These are phyloP conservation scores for Agrotis clavis DNA, from an alignment of 2,888 invertebrate genomes.

Conservation along the genomic window DNA sequence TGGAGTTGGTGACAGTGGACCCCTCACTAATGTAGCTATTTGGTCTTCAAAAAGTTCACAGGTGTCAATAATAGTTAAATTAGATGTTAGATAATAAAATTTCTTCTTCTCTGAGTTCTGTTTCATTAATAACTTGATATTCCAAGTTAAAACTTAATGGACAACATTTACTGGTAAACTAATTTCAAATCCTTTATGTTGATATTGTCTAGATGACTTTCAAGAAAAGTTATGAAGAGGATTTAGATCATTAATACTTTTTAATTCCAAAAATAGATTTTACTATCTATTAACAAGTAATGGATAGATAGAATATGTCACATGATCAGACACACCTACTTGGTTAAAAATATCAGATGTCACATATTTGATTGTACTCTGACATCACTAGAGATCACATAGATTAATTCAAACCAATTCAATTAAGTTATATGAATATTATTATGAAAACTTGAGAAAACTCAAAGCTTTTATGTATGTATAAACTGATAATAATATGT, in stretches of 20 bases:
- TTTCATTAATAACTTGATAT: not conserved
- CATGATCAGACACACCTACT: constrained; percentile 22
- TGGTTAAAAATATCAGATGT: constrained; percentile 13
- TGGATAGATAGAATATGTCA: constrained; percentile 2
- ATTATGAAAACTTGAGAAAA: not conserved
- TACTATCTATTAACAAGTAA: not conserved
- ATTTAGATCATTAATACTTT: not conserved
- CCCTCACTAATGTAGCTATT: too few species aligned
- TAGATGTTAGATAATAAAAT: not conserved
- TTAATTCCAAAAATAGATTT: constrained; percentile 9
- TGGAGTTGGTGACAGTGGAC: too few species aligned
- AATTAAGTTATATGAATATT: not conserved
- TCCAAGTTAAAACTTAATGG: not conserved
- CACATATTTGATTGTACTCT: constrained; percentile 16
- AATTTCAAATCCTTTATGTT: not conserved
- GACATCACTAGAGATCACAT: not conserved
- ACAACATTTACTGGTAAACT: not conserved
- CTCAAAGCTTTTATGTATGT: not conserved
- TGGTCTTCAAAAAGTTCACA: not conserved
- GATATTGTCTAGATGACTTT: not conserved
- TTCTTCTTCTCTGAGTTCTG: not conserved
- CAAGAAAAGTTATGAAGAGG: not conserved
- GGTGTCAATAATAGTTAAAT: not conserved
- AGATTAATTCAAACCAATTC: too few species aligned
- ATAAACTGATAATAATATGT: not conserved